These are phyloP conservation scores for Cheilosia urbana DNA, from an alignment of 2,888 invertebrate genomes.

Conservation along the genomic window DNA sequence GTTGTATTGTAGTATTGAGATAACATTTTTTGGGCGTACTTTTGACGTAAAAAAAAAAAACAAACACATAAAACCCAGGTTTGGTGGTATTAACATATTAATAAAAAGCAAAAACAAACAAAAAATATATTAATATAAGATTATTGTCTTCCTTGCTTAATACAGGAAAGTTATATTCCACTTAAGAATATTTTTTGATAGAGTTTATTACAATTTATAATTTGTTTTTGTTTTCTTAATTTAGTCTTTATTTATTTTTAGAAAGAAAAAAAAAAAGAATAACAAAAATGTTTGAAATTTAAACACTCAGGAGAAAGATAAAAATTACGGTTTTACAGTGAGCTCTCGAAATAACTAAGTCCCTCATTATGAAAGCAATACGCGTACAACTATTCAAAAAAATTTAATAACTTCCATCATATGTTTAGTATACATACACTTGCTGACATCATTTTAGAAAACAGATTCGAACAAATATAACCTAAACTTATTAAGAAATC, in stretches of 20 bases:
- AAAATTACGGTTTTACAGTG: slow-evolving; percentile 63
- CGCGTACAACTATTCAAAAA: not conserved
- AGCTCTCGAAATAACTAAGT: slow-evolving; percentile 56
- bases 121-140: slow-evolving; percentile 57
- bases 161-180: slow-evolving; percentile 75
- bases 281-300: slow-evolving; percentile 51
- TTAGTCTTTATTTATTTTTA: slow-evolving; percentile 5
- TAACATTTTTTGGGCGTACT: slow-evolving; percentile 73
- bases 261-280: slow-evolving; percentile 11
- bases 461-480: not conserved
- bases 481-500: slow-evolving; percentile 1
- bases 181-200: slow-evolving; percentile 71
- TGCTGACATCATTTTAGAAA: slow-evolving; percentile 21
- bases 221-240: slow-evolving; percentile 7
- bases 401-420: slow-evolving; percentile 5
- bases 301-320: slow-evolving; percentile 71
- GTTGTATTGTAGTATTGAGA: slow-evolving; percentile 73
- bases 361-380: not conserved
- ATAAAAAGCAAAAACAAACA: not conserved
- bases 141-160: slow-evolving; percentile 76
- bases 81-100: slow-evolving; percentile 71
- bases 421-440: slow-evolving; percentile 16
- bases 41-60: slow-evolving; percentile 62
- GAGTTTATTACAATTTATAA: slow-evolving; percentile 51
- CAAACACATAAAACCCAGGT: slow-evolving; percentile 56